Evolutionary conservation across 2,888 invertebrate genomes (phyloP), one percentile per base, ranked within the genome.

Genomic region (Volucella inanis): DNA sequence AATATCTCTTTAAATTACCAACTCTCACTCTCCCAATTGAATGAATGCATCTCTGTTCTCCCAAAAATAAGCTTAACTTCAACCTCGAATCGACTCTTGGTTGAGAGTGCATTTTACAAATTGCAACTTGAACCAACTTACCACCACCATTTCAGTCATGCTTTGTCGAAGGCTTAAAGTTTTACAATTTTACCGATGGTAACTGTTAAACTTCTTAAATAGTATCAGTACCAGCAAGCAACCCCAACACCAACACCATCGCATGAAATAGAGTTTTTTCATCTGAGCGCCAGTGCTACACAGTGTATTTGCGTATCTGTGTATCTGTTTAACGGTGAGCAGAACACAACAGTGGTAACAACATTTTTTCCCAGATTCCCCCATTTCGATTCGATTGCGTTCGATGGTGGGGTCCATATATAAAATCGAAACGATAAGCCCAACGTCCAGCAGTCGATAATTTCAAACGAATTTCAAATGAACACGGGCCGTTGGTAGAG

Each of bases 391-490:
- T 65, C 67, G 54, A 67, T 65, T 64, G 39, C 50, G 68, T 57
- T 47, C 65, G 43, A 22, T 87, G 87, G 87, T 85, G 87, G 87
- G 87, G 87, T 87, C 70, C 84, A 81, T 87, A 87, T 87, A 87
- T 87, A 87, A 87, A 87, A 82, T 85, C 74, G 74, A 87, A 84
- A 87, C 82, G 79, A 82, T 79, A 84, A 79, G 74, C 81, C 78
- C 61, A 84, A 75, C 79, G 76, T 81, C 84, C 70, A 87, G 85
- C 87, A 87, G 87, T 87, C 87, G 87, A 85, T 87, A 81, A 87
- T 82, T 87, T 87, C 87, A 87, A 87, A 87, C 74, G 87, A 79
- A 87, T 87, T 87, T 87, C 87, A 87, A 87, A 87, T 79, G 87
- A 87, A 80, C 75, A 84, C 87, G 83, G 79, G 80, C 87, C 81